These are phyloP conservation scores for Cephus pygmeus DNA, from an alignment of 2,888 invertebrate species.

Conservation along the genomic window DNA sequence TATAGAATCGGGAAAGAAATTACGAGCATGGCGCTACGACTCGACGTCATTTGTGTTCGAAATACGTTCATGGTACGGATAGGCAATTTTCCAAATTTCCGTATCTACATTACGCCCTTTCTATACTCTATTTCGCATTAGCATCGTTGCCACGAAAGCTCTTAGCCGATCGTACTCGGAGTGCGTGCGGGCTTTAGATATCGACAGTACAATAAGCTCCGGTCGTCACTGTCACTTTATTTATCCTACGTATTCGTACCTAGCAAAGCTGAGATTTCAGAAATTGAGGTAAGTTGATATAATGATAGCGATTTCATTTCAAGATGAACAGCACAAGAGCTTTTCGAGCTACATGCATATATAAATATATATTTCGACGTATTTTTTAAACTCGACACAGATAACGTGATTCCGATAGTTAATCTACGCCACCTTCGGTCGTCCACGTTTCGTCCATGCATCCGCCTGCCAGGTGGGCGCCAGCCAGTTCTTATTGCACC, in stretches of 20 bases:
- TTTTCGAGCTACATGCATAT: not conserved
- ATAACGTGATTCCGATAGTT: no score
- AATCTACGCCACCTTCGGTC: no score
- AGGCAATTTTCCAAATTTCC: not conserved
- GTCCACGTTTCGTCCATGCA: no score
- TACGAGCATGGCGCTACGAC: not conserved
- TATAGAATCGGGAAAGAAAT: not conserved
- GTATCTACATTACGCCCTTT: not conserved
- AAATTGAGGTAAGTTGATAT: not conserved
- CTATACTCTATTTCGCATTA: not conserved
- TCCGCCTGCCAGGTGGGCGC: no score
- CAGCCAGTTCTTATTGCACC: no score
- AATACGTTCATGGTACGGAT: not conserved
- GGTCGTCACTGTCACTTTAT: not conserved
- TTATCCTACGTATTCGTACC: no score
- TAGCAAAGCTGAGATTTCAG: no score
- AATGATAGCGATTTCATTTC: not conserved
- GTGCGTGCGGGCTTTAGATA: not conserved
- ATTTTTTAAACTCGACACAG: no score
- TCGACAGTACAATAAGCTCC: not conserved
- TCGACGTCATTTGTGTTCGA: not conserved
- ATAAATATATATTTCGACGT: not conserved
- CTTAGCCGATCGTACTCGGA: not conserved
- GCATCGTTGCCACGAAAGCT: not conserved
- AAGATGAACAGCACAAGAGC: not conserved